A percentile compares a stretch with the other conserved stretches of the same genome.
Conservation (phyloP, 1,140 invertebrate genomes). For the Saccostrea glomerata region DNA sequence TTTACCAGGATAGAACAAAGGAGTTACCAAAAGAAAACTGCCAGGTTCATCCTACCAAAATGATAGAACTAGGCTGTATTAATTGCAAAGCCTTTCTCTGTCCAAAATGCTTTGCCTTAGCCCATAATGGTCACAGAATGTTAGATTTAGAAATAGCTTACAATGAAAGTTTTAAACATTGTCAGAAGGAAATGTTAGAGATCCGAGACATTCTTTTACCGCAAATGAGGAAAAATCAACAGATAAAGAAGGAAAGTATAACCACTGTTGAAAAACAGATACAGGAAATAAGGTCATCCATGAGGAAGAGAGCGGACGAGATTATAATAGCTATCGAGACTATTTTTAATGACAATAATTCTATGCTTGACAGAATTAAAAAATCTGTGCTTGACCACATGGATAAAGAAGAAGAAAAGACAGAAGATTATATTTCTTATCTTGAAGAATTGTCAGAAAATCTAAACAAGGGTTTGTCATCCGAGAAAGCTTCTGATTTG, state of each 20-base stretch:
- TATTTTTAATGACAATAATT: neutral
- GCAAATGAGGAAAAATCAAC: neutral
- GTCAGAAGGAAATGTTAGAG: neutral
- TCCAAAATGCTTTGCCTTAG: neutral
- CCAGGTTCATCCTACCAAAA: neutral
- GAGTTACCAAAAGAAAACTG: neutral
- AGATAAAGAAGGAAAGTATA: neutral
- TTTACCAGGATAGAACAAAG: neutral
- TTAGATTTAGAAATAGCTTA: neutral
- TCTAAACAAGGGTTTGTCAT: neutral
- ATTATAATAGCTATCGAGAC: neutral
- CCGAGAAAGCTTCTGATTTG: neutral
- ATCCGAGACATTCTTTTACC: neutral
- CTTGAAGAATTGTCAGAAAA: neutral
- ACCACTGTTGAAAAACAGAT: neutral
- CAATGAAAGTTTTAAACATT: neutral
- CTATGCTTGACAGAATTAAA: neutral
- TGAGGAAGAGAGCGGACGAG: neutral
- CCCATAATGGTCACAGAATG: neutral
- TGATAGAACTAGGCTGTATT: neutral
- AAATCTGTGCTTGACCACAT: neutral
- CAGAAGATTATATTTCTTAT: neutral
- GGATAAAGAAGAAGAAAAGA: neutral
- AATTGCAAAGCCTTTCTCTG: neutral
- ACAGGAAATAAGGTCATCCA: neutral